Conservation (phyloP, 2,113 vertebrate species). For the Prochilodus magdalenae region DNA sequence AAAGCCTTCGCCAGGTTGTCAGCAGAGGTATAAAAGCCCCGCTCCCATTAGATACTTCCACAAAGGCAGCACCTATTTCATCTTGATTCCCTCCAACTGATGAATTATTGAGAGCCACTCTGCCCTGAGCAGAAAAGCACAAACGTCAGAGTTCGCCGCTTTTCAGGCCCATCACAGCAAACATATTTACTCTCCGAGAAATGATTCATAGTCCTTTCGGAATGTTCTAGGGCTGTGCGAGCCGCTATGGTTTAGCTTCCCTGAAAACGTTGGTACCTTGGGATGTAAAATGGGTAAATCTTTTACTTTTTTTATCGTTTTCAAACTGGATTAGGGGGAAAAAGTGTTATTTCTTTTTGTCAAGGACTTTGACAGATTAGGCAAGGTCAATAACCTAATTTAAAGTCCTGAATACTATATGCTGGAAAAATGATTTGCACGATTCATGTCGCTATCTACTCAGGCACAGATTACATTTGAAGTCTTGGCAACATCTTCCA, state of each 20-base stretch:
- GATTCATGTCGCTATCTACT: too few species aligned
- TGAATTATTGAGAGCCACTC: constrained; percentile 52
- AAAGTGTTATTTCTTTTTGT: background rate
- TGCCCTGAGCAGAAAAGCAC: constrained; percentile 31
- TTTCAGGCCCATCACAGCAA: constrained; percentile 13
- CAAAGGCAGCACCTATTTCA: constrained; percentile 28
- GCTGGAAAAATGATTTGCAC: background rate
- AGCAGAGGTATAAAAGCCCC: constrained; percentile 12
- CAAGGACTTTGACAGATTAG: background rate
- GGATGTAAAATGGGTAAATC: background rate
- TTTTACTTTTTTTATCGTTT: background rate
- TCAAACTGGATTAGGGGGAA: constrained; percentile 17
- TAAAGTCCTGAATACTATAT: background rate
- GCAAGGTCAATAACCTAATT: constrained; percentile 36
- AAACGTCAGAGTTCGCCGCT: constrained; percentile 9
- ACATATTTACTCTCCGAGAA: constrained; percentile 33
- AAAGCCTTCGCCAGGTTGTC: constrained; percentile 16
- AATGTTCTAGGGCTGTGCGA: background rate
- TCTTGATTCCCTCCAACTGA: constrained; percentile 21
- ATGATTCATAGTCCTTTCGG: constrained; percentile 32
- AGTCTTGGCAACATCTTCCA: too few species aligned
- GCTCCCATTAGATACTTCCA: constrained; percentile 21
- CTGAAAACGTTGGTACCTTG: background rate
- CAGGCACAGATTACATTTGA: too few species aligned
- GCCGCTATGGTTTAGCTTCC: background rate